phyloP scores from a whole-genome alignment of 2,888 invertebrate species.

The Baronia brevicornis region DNA sequence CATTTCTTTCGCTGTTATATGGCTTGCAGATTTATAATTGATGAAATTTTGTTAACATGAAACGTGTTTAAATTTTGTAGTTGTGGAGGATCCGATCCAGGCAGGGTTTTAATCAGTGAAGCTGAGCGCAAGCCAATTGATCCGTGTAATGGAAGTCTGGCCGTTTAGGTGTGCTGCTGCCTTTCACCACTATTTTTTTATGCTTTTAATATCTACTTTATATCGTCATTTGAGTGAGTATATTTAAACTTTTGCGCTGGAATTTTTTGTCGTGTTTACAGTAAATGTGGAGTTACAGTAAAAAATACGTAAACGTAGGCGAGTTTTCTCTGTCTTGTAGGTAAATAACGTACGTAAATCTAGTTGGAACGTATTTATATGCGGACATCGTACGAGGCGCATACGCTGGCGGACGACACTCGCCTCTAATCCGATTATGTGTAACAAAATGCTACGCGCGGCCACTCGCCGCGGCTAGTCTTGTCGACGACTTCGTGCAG shows the following conservation, averaged over 20 bases:
- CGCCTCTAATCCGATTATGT: constrained; percentile 64
- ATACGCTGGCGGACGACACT: constrained; percentile 50
- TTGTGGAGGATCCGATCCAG: constrained; percentile 38
- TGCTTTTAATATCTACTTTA: constrained; percentile 35
- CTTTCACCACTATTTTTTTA: constrained; percentile 32
- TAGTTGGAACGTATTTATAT: constrained; percentile 48
- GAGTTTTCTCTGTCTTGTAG: constrained; percentile 7
- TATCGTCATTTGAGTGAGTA: constrained; percentile 24
- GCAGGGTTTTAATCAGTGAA: constrained; percentile 51
- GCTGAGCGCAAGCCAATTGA: constrained; percentile 54
- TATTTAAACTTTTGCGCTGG: constrained; percentile 17
- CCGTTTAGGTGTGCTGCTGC: constrained; percentile 38
- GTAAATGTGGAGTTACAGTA: too few relatives aligned
- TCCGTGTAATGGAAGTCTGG: constrained; percentile 64
- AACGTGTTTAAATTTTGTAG: constrained; percentile 41
- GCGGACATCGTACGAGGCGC: constrained; percentile 48
- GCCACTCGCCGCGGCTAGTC: constrained; percentile 31
- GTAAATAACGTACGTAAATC: constrained; percentile 36
- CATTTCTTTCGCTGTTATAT: constrained; percentile 20
- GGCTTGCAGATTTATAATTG: constrained; percentile 8
- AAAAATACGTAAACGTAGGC: too few relatives aligned
- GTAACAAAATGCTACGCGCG: constrained; percentile 66
- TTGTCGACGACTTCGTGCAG: constrained; percentile 13
- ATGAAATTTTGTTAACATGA: constrained; percentile 22
- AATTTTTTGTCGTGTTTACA: too few relatives aligned